A percentile compares a stretch with the other conserved stretches of the same genome.
phyloP scores from a whole-genome alignment of 2,888 invertebrate species.

The Polietes domitor region DNA sequence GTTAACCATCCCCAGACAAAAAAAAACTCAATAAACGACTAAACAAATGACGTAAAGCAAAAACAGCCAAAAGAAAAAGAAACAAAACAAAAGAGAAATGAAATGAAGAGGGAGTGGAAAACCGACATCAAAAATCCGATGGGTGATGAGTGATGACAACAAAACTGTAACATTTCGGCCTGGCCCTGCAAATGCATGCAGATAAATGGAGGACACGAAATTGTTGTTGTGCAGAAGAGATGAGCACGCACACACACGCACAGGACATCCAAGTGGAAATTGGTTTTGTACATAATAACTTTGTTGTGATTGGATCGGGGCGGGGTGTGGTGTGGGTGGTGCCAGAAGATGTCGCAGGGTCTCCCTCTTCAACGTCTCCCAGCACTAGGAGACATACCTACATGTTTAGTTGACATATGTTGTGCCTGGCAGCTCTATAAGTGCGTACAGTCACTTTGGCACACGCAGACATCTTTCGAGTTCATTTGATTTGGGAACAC shows the following conservation, averaged over 20 bases:
- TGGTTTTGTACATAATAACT: slow-evolving; percentile 18
- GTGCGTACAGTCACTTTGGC: background rate
- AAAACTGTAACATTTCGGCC: slow-evolving; percentile 1
- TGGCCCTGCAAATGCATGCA: slow-evolving; percentile 2
- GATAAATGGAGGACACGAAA: background rate
- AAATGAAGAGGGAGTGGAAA: background rate
- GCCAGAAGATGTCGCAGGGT: background rate
- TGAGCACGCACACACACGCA: background rate
- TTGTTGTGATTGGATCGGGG: background rate
- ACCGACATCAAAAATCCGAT: background rate
- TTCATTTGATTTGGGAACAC: slow-evolving; percentile 8
- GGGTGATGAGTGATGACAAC: slow-evolving; percentile 17
- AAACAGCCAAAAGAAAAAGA: background rate
- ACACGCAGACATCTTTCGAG: background rate
- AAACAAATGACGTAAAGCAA: slow-evolving; percentile 13
- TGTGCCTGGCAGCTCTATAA: background rate
- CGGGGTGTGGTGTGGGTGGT: background rate
- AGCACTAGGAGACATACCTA: background rate
- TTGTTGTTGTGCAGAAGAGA: background rate
- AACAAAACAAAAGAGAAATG: background rate
- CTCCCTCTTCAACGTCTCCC: background rate
- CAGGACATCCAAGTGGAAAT: slow-evolving; percentile 7
- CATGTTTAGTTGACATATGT: slow-evolving; percentile 22
- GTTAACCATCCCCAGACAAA: background rate
- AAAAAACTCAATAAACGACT: background rate